Conservation (phyloP, 1,140 invertebrate genomes). For the Lasioglossum baleicum region DNA sequence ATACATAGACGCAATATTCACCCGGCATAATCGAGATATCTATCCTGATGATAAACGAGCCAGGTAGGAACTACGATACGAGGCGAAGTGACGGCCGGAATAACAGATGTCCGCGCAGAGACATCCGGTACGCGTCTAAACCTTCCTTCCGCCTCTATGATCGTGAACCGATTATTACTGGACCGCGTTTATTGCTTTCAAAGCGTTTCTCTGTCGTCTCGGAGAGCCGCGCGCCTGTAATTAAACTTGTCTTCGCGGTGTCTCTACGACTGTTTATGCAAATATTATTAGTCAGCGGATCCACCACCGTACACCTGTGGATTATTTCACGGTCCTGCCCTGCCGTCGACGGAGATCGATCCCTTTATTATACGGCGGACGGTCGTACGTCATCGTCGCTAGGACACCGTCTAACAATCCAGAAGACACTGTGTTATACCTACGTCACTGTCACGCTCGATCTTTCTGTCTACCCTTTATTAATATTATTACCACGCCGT, state of each 20-base stretch:
- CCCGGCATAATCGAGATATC: slow-evolving; percentile 60
- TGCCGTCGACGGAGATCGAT: slow-evolving; percentile 69
- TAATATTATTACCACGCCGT: neutral
- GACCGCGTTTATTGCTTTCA: neutral
- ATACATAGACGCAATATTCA: slow-evolving; percentile 44
- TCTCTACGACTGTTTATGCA: neutral
- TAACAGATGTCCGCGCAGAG: slow-evolving; percentile 60
- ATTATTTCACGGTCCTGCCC: slow-evolving; percentile 54
- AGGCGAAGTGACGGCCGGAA: slow-evolving; percentile 58
- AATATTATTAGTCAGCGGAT: slow-evolving; percentile 39
- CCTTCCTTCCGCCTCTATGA: slow-evolving; percentile 45
- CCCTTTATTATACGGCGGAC: slow-evolving; percentile 69
- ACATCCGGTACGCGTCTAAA: slow-evolving; percentile 54
- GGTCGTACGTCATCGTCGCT: slow-evolving; percentile 4
- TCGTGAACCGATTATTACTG: slow-evolving; percentile 55
- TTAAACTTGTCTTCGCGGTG: neutral
- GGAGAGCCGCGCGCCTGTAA: neutral
- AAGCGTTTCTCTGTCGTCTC: neutral
- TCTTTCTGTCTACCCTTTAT: neutral
- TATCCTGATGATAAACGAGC: slow-evolving; percentile 60
- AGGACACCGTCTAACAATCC: neutral
- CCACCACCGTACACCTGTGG: slow-evolving; percentile 60
- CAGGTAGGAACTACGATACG: slow-evolving; percentile 52
- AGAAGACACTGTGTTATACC: neutral
- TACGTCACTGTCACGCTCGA: neutral